Percentiles rank a stretch among this genome's conserved stretches.
phyloP scores from a whole-genome alignment of 2,113 vertebrate species.

The Tragelaphus scriptus region DNA sequence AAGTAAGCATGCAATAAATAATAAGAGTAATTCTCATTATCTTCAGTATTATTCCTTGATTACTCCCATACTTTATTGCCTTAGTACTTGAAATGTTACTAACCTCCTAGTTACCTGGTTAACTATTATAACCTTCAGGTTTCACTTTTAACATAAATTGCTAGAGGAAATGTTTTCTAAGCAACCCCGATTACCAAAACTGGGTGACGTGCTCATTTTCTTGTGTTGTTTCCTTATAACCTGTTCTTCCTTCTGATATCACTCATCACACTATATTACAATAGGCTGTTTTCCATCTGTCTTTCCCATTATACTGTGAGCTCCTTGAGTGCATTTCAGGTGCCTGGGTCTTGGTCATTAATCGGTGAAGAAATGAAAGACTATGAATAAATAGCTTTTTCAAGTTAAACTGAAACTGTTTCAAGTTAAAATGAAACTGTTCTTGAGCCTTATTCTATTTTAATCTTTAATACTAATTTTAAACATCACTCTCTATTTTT shows the following conservation, averaged over 20 bases:
- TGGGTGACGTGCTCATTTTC: neutral
- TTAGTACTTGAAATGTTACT: neutral
- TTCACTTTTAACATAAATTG: constrained; percentile 23
- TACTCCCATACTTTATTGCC: neutral
- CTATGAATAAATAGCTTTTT: neutral
- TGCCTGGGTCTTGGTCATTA: neutral
- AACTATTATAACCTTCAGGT: neutral
- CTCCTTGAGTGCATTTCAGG: neutral
- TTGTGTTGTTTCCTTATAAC: neutral
- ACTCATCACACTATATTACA: neutral
- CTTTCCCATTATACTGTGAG: neutral
- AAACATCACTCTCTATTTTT: neutral
- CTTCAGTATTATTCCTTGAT: neutral
- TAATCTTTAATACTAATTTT: neutral
- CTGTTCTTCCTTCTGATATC: neutral
- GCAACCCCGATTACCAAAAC: neutral
- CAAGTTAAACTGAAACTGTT: neutral
- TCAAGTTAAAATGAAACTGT: neutral
- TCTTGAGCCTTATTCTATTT: neutral
- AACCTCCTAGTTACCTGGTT: neutral
- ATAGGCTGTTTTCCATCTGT: neutral
- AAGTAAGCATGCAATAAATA: neutral
- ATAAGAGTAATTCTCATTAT: neutral
- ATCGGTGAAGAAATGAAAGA: neutral
- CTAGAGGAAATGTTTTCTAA: neutral